Evolutionary conservation across 1,140 invertebrate genomes (phyloP), one percentile per base, ranked within the genome.

Genomic region (Trichogramma pretiosum): DNA sequence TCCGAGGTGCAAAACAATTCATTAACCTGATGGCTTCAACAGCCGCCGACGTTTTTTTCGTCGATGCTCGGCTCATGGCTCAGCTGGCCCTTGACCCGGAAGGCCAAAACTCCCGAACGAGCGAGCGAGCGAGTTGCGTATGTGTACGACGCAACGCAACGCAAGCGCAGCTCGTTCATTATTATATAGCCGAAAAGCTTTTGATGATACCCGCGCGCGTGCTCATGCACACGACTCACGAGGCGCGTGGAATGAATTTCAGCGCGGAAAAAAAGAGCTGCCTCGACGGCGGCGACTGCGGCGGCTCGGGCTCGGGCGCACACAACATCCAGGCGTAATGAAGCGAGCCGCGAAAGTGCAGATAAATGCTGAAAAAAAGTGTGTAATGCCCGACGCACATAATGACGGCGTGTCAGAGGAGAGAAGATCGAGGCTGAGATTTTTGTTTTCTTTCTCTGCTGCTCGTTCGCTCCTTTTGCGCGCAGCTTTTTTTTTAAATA

Each of bases 1-100:
- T n/a, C n/a, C n/a, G n/a, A 51, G 39, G 38, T 36, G 44, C 30
- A 41, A 51, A 51, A 68, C 64, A 69, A 71, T 69, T 69, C 64
- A 69, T 71, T 68, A 69, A 59, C 56, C 45, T n/a, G n/a, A n/a
- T n/a, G n/a, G n/a, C n/a, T n/a, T n/a, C n/a, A n/a, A n/a, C n/a
- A n/a, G n/a, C n/a, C n/a, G n/a, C n/a, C n/a, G n/a, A n/a, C n/a
- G n/a, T n/a, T n/a, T n/a, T n/a, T n/a, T n/a, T n/a, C n/a, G n/a
- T n/a, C n/a, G n/a, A n/a, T n/a, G n/a, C n/a, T n/a, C n/a, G n/a
- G n/a, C n/a, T n/a, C n/a, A n/a, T n/a, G n/a, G n/a, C n/a, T n/a
- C n/a, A n/a, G 33, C 28, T 62, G 64, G 67, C 60, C 67, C 60
- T 46, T 56, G 63, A 69, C 65, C 67, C 48, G 46, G 53, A 44